Conservation (phyloP, 1,140 invertebrate genomes). For the Reticulitermes speratus region DNA sequence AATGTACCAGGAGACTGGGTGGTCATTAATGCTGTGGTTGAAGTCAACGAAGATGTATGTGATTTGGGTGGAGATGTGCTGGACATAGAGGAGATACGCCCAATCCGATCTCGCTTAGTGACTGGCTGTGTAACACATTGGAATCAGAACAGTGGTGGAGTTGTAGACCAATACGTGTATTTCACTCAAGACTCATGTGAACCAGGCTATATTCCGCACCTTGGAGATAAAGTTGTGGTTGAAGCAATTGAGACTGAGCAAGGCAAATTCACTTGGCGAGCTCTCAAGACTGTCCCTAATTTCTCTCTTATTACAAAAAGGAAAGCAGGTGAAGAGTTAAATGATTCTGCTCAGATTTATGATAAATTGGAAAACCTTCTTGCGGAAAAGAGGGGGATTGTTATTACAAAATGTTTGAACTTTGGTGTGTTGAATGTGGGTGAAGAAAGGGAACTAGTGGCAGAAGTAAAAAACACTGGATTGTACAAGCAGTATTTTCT, state of each 20-base stretch:
- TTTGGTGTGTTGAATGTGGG: constrained; percentile 44
- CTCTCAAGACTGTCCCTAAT: constrained; percentile 42
- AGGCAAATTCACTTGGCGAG: constrained; percentile 57
- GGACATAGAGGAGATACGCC: constrained; percentile 54
- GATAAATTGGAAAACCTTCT: neutral
- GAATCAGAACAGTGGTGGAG: constrained; percentile 49
- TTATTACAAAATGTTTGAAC: constrained; percentile 46
- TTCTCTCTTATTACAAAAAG: neutral
- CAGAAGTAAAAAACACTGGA: constrained; percentile 46
- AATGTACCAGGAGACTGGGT: constrained; percentile 62
- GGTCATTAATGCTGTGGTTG: constrained; percentile 55
- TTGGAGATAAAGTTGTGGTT: constrained; percentile 50
- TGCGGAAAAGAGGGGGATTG: constrained; percentile 41
- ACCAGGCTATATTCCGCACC: constrained; percentile 52
- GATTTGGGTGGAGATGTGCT: constrained; percentile 56
- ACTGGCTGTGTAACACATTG: constrained; percentile 56
- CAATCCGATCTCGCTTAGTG: constrained; percentile 54
- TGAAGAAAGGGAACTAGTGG: constrained; percentile 42
- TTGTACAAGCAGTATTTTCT: constrained; percentile 40
- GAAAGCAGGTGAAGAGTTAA: neutral
- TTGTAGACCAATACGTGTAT: constrained; percentile 54
- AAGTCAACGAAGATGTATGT: constrained; percentile 52
- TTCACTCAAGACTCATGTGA: constrained; percentile 55
- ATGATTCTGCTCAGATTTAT: neutral
- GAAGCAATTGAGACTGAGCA: constrained; percentile 66